Conservation (phyloP, 1,140 invertebrate genomes). For the Drosophila lacertosa region DNA sequence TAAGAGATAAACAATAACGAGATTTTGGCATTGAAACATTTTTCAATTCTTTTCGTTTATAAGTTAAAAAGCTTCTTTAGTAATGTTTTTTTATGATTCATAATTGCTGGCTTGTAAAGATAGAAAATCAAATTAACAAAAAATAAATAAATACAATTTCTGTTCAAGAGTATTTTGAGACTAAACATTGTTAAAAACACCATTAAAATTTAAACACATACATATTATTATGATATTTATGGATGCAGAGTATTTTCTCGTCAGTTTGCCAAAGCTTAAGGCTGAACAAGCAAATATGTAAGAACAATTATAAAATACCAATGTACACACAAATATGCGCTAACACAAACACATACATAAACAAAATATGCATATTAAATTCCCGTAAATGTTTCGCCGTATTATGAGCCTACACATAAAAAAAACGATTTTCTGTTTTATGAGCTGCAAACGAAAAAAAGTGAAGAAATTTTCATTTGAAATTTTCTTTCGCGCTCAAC, state of each 20-base stretch:
- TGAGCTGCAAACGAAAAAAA: constrained; percentile 26
- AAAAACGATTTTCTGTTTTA: constrained; percentile 27
- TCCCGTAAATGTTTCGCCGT: constrained; percentile 19
- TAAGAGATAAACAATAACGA: background rate
- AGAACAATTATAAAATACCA: constrained; percentile 12
- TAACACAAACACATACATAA: constrained; percentile 2
- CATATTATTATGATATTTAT: no score
- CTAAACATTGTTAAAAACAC: no score
- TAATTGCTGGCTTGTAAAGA: no score
- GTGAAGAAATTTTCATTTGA: constrained; percentile 13
- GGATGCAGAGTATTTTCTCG: background rate
- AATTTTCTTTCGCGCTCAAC: background rate
- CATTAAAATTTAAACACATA: no score
- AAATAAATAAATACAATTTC: no score
- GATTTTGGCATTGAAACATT: background rate
- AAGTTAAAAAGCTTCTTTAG: background rate
- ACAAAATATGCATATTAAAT: constrained; percentile 20
- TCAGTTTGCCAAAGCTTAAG: background rate
- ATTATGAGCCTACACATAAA: constrained; percentile 9
- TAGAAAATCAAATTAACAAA: no score
- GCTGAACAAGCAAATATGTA: background rate
- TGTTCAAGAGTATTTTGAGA: no score
- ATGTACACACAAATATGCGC: background rate
- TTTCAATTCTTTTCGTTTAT: background rate
- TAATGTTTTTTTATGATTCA: no score